phyloP scores from a whole-genome alignment of 2,797 vertebrate genomes.

The Benthosema pterotum region DNA sequence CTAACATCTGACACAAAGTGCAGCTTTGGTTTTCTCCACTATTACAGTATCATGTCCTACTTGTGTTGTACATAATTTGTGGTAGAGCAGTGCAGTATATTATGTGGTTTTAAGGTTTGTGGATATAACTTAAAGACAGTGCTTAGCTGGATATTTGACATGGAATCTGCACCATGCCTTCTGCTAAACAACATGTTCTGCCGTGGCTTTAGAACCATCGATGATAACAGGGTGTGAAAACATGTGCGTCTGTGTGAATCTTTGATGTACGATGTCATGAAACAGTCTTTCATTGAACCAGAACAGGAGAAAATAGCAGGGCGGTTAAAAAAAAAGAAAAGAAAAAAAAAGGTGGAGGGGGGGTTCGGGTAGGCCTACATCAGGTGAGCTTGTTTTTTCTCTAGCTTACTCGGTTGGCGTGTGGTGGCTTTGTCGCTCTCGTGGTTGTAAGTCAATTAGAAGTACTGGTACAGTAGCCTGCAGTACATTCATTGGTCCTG shows the following conservation, averaged over 20 bases:
- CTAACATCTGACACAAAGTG: not conserved
- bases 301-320: constrained; percentile 37
- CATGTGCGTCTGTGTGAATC: constrained; percentile 56
- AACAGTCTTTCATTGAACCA: constrained; percentile 63
- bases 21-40: constrained; percentile 18
- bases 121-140: constrained; percentile 56
- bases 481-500: too few relatives aligned
- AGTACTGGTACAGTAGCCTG: too few relatives aligned
- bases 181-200: constrained; percentile 56
- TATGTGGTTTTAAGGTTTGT: constrained; percentile 41
- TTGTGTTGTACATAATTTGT: constrained; percentile 60
- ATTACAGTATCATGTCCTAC: constrained; percentile 24
- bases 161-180: constrained; percentile 46
- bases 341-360: too few relatives aligned
- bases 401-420: constrained; percentile 20
- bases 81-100: constrained; percentile 14
- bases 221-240: constrained; percentile 67
- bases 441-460: too few relatives aligned
- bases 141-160: constrained; percentile 64
- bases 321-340: constrained; percentile 8
- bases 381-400: constrained; percentile 30
- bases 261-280: constrained; percentile 65
- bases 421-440: too few relatives aligned
- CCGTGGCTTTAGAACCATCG: constrained; percentile 39
- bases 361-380: too few relatives aligned